Evolutionary conservation across 2,888 invertebrate species (phyloP), one percentile per base, ranked within the genome.

Genomic region (Tinea pellionella): DNA sequence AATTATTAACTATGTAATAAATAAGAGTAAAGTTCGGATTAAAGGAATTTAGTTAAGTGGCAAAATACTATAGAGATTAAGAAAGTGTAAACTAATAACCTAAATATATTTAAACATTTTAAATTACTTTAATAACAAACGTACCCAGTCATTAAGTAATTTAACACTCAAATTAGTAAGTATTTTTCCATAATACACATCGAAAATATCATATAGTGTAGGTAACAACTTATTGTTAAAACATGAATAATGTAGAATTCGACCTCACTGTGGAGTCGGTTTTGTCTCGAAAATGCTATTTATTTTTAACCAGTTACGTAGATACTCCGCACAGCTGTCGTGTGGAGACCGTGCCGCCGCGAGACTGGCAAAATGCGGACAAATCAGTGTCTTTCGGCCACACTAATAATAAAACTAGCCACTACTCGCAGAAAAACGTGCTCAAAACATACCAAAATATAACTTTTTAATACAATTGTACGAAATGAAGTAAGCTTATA

Each of bases 271-370:
- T 47, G 16, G 13, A 53, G 24, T 24, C 24, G 53, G 24, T 53
- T 53, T 53, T 53, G 53, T 24, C 24, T 53, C 78, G 79, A 81
- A 84, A 84, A 80, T 82, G 80, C 78, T 84, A 85, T 86, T 86
- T 86, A 87, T 87, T 87, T 86, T 85, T 87, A 86, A 57, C 80
- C 75, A 84, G 77, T 87, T 86, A 85, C 86, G 83, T 79, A 76
- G 70, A 18, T 53, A 53, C 53, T 32, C 2, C 6, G 72, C 80
- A 78, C 82, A 82, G 85, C 85, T 85, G 84, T 83, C 83, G 75
- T 83, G 83, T 83, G 80, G 82, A 76, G 24, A 24, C 24, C 79
- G 74, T 4, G n/a, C n/a, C 53, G 24, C 24, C 11, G 53, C 53
- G 53, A 47, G 18, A 53, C 53, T 24, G 53, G 24, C 53, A 24